Evolutionary conservation across 2,113 vertebrate species (phyloP).

Genomic region (Boleophthalmus pectinirostris): DNA sequence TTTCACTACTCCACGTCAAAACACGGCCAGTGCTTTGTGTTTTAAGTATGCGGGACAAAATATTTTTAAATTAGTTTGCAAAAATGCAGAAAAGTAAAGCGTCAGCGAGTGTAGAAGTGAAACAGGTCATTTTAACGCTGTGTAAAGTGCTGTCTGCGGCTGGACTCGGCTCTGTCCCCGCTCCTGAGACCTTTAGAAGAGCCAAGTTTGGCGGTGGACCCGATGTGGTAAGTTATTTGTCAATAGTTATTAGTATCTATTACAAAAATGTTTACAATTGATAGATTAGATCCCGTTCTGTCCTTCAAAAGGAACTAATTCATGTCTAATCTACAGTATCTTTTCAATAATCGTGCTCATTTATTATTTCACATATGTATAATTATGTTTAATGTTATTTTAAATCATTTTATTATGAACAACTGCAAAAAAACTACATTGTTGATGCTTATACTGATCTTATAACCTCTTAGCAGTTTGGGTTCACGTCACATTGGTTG

Average conservation of each 20-base stretch:
- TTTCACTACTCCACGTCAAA: neutral
- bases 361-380: too few relatives aligned
- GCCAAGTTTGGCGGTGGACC: constrained; percentile 69
- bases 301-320: neutral
- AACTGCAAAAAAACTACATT: too few relatives aligned
- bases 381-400: too few relatives aligned
- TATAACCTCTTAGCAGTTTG: too few relatives aligned
- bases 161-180: constrained; percentile 59
- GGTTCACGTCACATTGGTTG: too few relatives aligned
- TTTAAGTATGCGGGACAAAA: too few relatives aligned
- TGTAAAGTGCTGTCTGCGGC: constrained; percentile 58
- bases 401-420: too few relatives aligned
- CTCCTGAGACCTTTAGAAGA: constrained; percentile 74
- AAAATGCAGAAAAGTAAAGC: constrained; percentile 61
- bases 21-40: neutral
- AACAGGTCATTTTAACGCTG: constrained; percentile 67
- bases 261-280: neutral
- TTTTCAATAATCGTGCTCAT: too few relatives aligned
- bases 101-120: constrained; percentile 64
- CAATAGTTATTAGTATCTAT: too few relatives aligned
- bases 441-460: too few relatives aligned
- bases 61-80: neutral
- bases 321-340: too few relatives aligned
- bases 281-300: neutral
- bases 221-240: constrained; percentile 56